These are phyloP conservation scores for Pyralis farinalis DNA, from an alignment of 2,888 invertebrate species.

Conservation along the genomic window DNA sequence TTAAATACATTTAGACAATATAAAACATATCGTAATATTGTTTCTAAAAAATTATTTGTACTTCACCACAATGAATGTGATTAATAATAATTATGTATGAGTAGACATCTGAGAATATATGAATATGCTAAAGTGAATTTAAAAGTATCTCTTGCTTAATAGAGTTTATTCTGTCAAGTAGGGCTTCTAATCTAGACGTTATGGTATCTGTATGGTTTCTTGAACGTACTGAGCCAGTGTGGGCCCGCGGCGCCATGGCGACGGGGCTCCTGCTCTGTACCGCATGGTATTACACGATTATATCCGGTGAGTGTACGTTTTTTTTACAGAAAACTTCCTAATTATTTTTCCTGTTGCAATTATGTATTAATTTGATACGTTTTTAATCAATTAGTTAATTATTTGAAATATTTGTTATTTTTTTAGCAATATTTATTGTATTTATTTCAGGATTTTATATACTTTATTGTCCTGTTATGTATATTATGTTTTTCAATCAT, in stretches of 20 bases:
- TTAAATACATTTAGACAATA: slow-evolving; percentile 1
- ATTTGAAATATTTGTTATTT: background rate
- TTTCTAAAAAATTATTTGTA: too few relatives aligned
- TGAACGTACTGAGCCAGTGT: slow-evolving; percentile 31
- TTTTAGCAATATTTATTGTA: slow-evolving; percentile 12
- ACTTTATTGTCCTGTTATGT: slow-evolving; percentile 85
- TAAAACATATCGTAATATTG: too few relatives aligned
- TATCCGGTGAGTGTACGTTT: slow-evolving; percentile 60
- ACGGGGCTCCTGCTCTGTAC: slow-evolving; percentile 56
- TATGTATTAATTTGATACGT: too few relatives aligned
- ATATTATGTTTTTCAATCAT: slow-evolving; percentile 86
- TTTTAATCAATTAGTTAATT: too few relatives aligned
- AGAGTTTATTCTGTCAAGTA: slow-evolving; percentile 47
- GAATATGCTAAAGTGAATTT: background rate
- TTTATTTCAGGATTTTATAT: slow-evolving; percentile 76
- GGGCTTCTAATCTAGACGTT: slow-evolving; percentile 56
- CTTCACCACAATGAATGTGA: too few relatives aligned
- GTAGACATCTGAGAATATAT: background rate
- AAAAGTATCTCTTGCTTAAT: slow-evolving; percentile 30
- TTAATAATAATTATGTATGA: too few relatives aligned
- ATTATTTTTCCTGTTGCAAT: too few relatives aligned
- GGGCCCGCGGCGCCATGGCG: slow-evolving; percentile 50
- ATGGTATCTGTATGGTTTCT: slow-evolving; percentile 48
- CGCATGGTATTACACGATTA: slow-evolving; percentile 70
- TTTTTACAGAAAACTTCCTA: too few relatives aligned